Evolutionary conservation across 1,140 invertebrate genomes (phyloP).

Genomic region (Tetramorium alpestre): DNA sequence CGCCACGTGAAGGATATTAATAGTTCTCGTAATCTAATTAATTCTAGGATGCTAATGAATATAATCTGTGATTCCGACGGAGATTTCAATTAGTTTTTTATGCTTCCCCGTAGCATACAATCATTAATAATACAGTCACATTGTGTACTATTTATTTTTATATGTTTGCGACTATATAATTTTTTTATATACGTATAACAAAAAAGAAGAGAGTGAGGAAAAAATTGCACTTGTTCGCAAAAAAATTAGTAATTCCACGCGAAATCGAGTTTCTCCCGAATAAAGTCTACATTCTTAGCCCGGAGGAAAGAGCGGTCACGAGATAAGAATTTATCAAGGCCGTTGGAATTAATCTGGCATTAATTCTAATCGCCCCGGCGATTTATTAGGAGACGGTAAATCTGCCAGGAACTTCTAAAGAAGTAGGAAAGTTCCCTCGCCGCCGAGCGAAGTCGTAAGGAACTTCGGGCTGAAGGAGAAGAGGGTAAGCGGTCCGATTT

Average conservation of each 20-base stretch:
- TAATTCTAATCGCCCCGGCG: slow-evolving; percentile 74
- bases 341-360: slow-evolving; percentile 77
- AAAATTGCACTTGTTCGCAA: neutral
- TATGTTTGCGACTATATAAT: neutral
- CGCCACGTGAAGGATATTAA: neutral
- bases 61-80: neutral
- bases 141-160: neutral
- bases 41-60: neutral
- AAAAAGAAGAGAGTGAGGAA: neutral
- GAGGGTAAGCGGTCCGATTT: slow-evolving; percentile 27
- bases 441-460: slow-evolving; percentile 38
- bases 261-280: slow-evolving; percentile 32
- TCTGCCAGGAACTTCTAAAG: slow-evolving; percentile 64
- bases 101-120: neutral
- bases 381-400: slow-evolving; percentile 72
- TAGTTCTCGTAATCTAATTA: slow-evolving; percentile 16
- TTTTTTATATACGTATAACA: neutral
- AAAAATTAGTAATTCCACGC: slow-evolving; percentile 36
- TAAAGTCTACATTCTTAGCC: slow-evolving; percentile 40
- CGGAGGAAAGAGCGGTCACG: slow-evolving; percentile 33
- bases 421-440: slow-evolving; percentile 64
- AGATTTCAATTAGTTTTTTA: neutral
- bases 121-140: neutral
- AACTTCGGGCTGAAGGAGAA: slow-evolving; percentile 25
- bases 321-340: slow-evolving; percentile 76